Base-by-base conservation (phyloP, 2,888 invertebrate species). In the Esperia sulphurella region DNA sequence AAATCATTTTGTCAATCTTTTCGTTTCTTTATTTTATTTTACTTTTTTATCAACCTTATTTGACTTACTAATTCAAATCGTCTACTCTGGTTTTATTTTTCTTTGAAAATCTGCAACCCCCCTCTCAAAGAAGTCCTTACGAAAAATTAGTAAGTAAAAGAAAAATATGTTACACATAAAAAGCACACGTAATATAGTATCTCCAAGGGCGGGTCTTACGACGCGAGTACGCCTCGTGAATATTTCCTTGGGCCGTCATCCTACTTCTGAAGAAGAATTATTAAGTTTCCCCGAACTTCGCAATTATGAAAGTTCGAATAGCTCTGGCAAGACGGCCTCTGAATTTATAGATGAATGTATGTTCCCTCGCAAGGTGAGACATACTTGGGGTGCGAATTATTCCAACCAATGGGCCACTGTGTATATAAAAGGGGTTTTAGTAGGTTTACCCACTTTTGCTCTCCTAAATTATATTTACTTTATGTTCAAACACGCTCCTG, bases 281-380 rank as follows among this genome's bases (percentile, higher is more conserved):
- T 88, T 88, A 89, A 89, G 85, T 89, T 89, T 81, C 75, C 65
- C 75, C 82, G 78, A 88, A 89, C 88, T 89, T 87, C 78, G 86
- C 87, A 89, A 89, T 89, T 89, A 89, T 88, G 88, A 86, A 87
- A 88, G 86, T 89, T 89, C 84, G 83, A 87, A 89, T 87, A 86
- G 86, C 88, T 87, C 86, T 83, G 72, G 71, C 75, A 84, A 84
- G 87, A 87, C 88, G 86, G 79, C 75, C 75, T 74, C 86, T 81
- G 88, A 88, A 89, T 89, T 88, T 87, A 87, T 89, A 89, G 85
- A 84, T 82, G 85, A 84, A 83, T 87, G 69, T 87, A 77, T 85
- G 83, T 75, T 79, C 73, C 68, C 73, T 68, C 57, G 61, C 59
- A 71, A 79, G 80, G 76, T 79, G 71, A 71, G 75, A 58, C 65